Conservation (phyloP, 2,113 vertebrate species). For the Taurulus bubalis region DNA sequence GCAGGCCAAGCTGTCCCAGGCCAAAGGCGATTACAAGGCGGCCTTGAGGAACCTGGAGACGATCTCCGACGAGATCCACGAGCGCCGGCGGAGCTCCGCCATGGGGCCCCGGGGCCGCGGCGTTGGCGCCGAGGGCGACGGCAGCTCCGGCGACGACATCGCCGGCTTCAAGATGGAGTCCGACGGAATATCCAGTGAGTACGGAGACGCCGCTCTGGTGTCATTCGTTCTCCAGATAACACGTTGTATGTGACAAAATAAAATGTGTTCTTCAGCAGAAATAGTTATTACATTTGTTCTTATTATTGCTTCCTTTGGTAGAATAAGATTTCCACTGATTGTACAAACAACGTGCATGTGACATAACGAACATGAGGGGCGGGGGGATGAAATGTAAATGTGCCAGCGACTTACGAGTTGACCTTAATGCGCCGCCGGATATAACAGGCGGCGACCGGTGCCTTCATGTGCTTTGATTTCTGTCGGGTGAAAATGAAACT, state of each 20-base stretch:
- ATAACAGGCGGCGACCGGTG: neutral
- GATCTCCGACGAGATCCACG: slow-evolving; percentile 98
- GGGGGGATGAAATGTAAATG: too few relatives aligned
- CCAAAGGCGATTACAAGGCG: slow-evolving; percentile 93
- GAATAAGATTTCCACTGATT: too few relatives aligned
- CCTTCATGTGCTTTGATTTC: slow-evolving; percentile 17
- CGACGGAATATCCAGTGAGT: slow-evolving; percentile 92
- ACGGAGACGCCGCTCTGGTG: too few relatives aligned
- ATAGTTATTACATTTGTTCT: too few relatives aligned
- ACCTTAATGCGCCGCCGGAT: too few relatives aligned
- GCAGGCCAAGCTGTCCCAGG: slow-evolving; percentile 90
- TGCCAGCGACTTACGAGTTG: too few relatives aligned
- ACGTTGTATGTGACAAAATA: neutral
- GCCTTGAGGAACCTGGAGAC: slow-evolving; percentile 95
- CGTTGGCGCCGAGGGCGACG: slow-evolving; percentile 90
- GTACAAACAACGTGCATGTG: too few relatives aligned
- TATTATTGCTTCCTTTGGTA: too few relatives aligned
- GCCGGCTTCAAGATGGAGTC: slow-evolving; percentile 85
- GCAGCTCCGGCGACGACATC: slow-evolving; percentile 83
- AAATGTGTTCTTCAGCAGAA: too few relatives aligned
- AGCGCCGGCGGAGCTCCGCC: slow-evolving; percentile 87
- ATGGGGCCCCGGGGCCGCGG: slow-evolving; percentile 93
- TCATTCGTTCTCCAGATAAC: too few relatives aligned
- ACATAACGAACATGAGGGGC: too few relatives aligned
- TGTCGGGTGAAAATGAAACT: slow-evolving; percentile 9